Evolutionary conservation across 2,888 invertebrate genomes (phyloP), one percentile per base, ranked within the genome.

Genomic region (Agriopis marginaria): DNA sequence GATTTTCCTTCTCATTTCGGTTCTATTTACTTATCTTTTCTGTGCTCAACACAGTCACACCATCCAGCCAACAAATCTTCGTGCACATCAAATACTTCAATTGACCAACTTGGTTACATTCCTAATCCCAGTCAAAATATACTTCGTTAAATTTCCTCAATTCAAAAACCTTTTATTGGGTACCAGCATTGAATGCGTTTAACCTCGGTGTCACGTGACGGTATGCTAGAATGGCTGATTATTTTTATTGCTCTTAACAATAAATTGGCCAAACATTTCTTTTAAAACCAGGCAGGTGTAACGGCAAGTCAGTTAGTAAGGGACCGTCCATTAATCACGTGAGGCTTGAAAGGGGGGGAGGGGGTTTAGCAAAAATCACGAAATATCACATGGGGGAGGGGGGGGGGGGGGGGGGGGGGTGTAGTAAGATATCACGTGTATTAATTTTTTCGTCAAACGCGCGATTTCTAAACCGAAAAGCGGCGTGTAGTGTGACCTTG

Each of bases 11-110:
- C n/a, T n/a, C n/a, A n/a, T n/a, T n/a, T n/a, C n/a, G n/a, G n/a
- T n/a, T n/a, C n/a, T n/a, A n/a, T n/a, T n/a, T n/a, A n/a, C n/a
- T n/a, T n/a, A n/a, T n/a, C n/a, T n/a, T n/a, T n/a, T n/a, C n/a
- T n/a, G n/a, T n/a, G n/a, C n/a, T n/a, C n/a, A n/a, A n/a, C n/a
- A 23, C 17, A 23, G 17, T 23, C 17, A 45, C 50, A 39, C 50
- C 49, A 60, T 49, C 56, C 54, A 53, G 47, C 54, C 11, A 45
- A 44, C 39, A 47, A 71, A 9, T 4, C 50, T 3, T 10, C 17
- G 17, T 3, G 17, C 70, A 62, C 72, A 65, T 65, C 61, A 49
- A 61, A 65, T 65, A 65, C 63, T 32, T 54, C 63, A 64, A 64
- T 40, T n/a, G 9, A 60, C 58, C 56, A 32, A 56, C 53, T 65